A percentile compares a stretch with the other conserved stretches of the same genome.
Conservation (phyloP, 2,797 vertebrate species). For the Aythya fuligula region DNA sequence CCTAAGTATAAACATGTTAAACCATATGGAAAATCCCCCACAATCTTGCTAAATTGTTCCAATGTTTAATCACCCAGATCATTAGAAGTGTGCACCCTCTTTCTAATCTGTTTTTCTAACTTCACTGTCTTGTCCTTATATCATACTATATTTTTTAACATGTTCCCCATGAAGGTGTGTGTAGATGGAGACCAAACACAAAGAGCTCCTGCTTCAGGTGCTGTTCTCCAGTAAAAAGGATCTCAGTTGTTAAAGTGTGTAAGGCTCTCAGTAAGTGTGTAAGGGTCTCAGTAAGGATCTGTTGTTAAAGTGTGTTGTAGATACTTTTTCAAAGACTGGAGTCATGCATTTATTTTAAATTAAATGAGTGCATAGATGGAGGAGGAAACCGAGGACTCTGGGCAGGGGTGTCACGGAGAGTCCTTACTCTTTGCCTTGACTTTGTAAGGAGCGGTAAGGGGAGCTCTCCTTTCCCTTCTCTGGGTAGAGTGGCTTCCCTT, state of each 20-base stretch:
- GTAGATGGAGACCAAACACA: not conserved
- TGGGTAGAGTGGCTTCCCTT: not conserved
- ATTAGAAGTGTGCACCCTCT: not conserved
- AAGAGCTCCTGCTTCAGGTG: not conserved
- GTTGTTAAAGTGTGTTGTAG: not conserved
- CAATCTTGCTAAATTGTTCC: not conserved
- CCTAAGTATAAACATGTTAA: slow-evolving; percentile 33
- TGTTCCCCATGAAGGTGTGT: not conserved
- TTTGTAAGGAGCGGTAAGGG: not conserved
- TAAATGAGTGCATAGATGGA: not conserved
- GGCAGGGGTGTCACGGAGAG: not conserved
- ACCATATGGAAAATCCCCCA: slow-evolving; percentile 1
- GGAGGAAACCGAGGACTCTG: not conserved
- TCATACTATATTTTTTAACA: not conserved
- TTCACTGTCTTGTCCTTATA: not conserved
- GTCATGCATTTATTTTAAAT: not conserved
- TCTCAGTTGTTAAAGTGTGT: not conserved
- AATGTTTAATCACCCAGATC: slow-evolving; percentile 31
- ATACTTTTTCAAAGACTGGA: not conserved
- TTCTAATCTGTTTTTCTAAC: not conserved
- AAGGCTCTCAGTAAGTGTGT: no score
- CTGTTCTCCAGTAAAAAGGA: not conserved
- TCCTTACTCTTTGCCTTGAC: not conserved
- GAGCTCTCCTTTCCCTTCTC: not conserved
- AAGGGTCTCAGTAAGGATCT: not conserved